Base-by-base conservation (phyloP, 2,113 vertebrate genomes). In the Boleophthalmus pectinirostris region DNA sequence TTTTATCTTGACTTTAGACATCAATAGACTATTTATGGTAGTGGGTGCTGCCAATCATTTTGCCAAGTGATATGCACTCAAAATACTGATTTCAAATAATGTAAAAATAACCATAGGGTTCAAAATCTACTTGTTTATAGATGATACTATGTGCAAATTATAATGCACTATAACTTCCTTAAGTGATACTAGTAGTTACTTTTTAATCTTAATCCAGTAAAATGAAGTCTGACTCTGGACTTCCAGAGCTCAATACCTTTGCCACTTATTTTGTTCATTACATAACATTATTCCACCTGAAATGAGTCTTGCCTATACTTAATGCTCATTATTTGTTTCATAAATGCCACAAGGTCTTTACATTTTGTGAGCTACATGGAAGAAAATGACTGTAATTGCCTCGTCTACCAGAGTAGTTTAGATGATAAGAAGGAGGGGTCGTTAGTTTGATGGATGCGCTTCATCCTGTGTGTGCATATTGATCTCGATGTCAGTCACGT, bases 401-500 rank as follows among this genome's bases (percentile, higher is more conserved):
- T 54, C 66, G 66, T 60, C 74, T 77, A 0, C 65, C 35, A 46
- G 66, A 64, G 64, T 47, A 72, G 56, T 58, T 45, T 21, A 56
- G 63, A 60, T 15, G 56, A 69, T 23, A 60, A 54, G 65, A 46
- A 45, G 67, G 67, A 75, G 68, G 74, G 74, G 76, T 47, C 69
- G 72, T 56, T 49, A 70, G 72, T 68, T 77, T 82, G 71, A 85
- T 85, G 78, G 82, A 88, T 83, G 76, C 67, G 53, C 65, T 70
- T 74, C 61, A 77, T 80, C 56, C 21, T n/a, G 74, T 82, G 83
- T 78, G 78, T 81, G 70, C 47, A 67, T 89, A 88, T 90, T 86
- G 88, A 88, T 88, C 77, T 77, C 66, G 66, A 76, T 87, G 80
- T 70, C 82, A 84, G 77, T 86, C 75, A 66, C 68, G 75, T 74